Evolutionary conservation across 2,888 invertebrate genomes (phyloP), one percentile per base, ranked within the genome.

Genomic region (Physocephala rufipes): DNA sequence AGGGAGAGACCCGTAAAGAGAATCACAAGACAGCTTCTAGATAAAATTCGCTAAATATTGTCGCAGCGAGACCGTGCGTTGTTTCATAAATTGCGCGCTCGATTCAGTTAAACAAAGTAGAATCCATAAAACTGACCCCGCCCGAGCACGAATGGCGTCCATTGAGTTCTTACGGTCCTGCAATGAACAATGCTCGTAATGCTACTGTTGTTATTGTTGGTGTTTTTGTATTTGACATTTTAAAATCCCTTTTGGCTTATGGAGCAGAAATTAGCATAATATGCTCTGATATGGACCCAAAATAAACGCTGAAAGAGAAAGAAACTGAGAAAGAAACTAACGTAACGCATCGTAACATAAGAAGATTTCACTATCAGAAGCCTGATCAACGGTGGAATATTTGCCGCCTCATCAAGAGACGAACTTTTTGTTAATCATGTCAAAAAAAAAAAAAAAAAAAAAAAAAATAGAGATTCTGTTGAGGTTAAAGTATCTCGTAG

Each of bases 201-300:
- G 15, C 55, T 55, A 9, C 55, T 55, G 51, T 7, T 55, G 24
- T 21, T 55, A 13, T 21, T 62, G 5, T 21, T 62, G 62, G 43
- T 43, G 45, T 15, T 45, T 19, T 62, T 62, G 62, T 21, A 26
- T 62, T 43, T 5, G 7, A 55, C 1, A 24, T 55, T 55, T 55
- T 55, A 55, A 21, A 30, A 36, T 26, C 13, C 36, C 19, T 12
- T 28, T 28, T 49, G 26, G 24, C 64, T 26, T 26, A 24, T 49
- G 26, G n/a, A n/a, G 49, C 45, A 53, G 53, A 65, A 65, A 65
- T 65, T 65, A 65, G 65, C 65, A 65, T 65, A 65, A 65, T n/a
- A n/a, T n/a, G n/a, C n/a, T n/a, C n/a, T n/a, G n/a, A n/a, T n/a
- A n/a, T n/a, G n/a, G n/a, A n/a, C n/a, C n/a, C n/a, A n/a, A n/a